Percentiles rank a stretch among this genome's conserved stretches.
These are phyloP conservation scores for Embiotoca jacksoni DNA, from an alignment of 2,113 vertebrate genomes.

Conservation along the genomic window DNA sequence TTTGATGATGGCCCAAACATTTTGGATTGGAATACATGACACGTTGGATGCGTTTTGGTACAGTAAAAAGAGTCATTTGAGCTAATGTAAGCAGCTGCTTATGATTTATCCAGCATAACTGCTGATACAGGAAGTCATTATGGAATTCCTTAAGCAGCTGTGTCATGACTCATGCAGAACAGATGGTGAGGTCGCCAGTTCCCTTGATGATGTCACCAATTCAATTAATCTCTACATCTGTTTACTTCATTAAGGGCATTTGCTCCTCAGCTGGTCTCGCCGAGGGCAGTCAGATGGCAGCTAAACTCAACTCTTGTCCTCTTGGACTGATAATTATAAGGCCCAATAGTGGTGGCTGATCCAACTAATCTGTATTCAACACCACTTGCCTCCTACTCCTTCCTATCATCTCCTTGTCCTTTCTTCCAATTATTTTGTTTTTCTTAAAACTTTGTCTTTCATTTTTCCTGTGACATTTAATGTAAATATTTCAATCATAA, in stretches of 20 bases:
- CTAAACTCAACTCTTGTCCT: slow-evolving; percentile 4
- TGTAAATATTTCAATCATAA: slow-evolving; percentile 2
- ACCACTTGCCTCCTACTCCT: neutral
- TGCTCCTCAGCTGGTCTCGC: slow-evolving; percentile 21
- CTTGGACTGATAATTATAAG: slow-evolving; percentile 23
- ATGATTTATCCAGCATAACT: neutral
- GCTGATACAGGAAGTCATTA: neutral
- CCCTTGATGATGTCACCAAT: slow-evolving; percentile 27
- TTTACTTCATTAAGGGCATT: slow-evolving; percentile 51
- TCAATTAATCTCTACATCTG: slow-evolving; percentile 48
- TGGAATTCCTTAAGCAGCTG: slow-evolving; percentile 3
- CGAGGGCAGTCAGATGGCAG: slow-evolving; percentile 26
- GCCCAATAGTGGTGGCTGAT: neutral
- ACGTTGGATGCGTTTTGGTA: neutral
- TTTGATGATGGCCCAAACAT: slow-evolving; percentile 25
- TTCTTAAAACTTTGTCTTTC: neutral
- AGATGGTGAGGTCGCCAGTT: slow-evolving; percentile 39
- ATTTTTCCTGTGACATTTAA: slow-evolving; percentile 3
- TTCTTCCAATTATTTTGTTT: neutral
- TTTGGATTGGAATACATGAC: neutral
- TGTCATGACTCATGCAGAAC: slow-evolving; percentile 26
- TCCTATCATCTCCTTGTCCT: slow-evolving; percentile 8
- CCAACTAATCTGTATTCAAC: slow-evolving; percentile 28
- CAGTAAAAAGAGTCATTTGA: slow-evolving; percentile 6
- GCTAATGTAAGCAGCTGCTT: slow-evolving; percentile 19